phyloP scores from a whole-genome alignment of 2,113 vertebrate species.

The Porphyrio hochstetteri region DNA sequence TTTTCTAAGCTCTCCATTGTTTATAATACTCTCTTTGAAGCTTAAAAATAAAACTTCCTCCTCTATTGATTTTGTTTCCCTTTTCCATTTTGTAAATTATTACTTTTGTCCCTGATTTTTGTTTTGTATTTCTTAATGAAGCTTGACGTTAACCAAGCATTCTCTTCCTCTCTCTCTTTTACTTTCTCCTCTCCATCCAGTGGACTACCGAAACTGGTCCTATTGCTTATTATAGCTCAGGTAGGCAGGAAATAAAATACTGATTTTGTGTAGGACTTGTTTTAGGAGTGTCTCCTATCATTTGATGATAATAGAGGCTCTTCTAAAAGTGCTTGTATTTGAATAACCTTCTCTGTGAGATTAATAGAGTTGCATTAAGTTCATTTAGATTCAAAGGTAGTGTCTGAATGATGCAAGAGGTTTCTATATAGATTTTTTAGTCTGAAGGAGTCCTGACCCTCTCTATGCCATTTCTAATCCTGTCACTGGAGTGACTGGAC shows the following conservation, averaged over 20 bases:
- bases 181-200: background rate
- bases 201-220: background rate
- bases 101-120: constrained; percentile 27
- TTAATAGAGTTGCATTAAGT: background rate
- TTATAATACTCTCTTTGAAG: constrained; percentile 62
- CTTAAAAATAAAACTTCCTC: constrained; percentile 70
- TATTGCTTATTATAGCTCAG: background rate
- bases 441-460: background rate
- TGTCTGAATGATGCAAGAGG: background rate
- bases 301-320: background rate
- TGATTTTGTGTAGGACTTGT: background rate
- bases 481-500: background rate
- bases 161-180: background rate
- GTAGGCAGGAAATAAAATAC: constrained; percentile 18
- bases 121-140: constrained; percentile 18
- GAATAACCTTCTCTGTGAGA: background rate
- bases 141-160: background rate
- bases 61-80: constrained; percentile 64
- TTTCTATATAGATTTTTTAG: background rate
- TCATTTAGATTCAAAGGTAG: background rate
- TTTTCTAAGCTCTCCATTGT: constrained; percentile 67
- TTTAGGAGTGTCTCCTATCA: background rate
- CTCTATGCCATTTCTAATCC: background rate
- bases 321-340: background rate
- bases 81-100: constrained; percentile 58